Evolutionary conservation across 2,888 invertebrate species (phyloP).

Genomic region (Thymelicus lineola): DNA sequence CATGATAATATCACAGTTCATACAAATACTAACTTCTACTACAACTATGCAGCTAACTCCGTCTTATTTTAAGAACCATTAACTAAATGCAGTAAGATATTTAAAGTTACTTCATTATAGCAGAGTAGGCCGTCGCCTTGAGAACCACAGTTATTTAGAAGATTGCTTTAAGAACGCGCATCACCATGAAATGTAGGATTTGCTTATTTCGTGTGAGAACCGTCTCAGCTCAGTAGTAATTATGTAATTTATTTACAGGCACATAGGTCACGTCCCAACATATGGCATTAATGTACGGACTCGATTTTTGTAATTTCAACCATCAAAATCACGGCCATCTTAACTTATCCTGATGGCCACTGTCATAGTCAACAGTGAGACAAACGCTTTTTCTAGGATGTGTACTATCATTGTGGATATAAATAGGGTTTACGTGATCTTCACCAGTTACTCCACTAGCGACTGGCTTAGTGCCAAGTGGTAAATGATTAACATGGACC

Average conservation of each 20-base stretch:
- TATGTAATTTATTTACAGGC: too few relatives aligned
- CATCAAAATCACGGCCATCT: background rate
- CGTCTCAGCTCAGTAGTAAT: too few relatives aligned
- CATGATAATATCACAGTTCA: background rate
- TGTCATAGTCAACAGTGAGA: constrained; percentile 3
- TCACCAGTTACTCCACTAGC: constrained; percentile 26
- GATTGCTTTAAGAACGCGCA: too few relatives aligned
- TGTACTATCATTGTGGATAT: constrained; percentile 26
- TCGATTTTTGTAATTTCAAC: too few relatives aligned
- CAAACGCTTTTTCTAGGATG: constrained; percentile 19
- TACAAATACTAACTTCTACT: background rate
- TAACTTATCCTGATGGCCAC: background rate
- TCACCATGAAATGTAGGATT: too few relatives aligned
- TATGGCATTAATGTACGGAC: too few relatives aligned
- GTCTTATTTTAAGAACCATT: background rate
- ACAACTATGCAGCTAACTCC: background rate
- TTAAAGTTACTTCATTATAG: background rate
- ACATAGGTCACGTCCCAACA: too few relatives aligned
- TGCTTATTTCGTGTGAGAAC: too few relatives aligned
- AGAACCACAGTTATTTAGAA: constrained; percentile 19
- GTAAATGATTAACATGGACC: constrained; percentile 22
- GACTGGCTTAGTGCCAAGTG: constrained; percentile 21
- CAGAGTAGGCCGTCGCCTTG: constrained; percentile 26
- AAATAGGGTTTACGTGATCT: constrained; percentile 36
- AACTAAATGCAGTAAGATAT: background rate